Conservation (phyloP, 2,113 vertebrate genomes). For the Dascyllus trimaculatus region DNA sequence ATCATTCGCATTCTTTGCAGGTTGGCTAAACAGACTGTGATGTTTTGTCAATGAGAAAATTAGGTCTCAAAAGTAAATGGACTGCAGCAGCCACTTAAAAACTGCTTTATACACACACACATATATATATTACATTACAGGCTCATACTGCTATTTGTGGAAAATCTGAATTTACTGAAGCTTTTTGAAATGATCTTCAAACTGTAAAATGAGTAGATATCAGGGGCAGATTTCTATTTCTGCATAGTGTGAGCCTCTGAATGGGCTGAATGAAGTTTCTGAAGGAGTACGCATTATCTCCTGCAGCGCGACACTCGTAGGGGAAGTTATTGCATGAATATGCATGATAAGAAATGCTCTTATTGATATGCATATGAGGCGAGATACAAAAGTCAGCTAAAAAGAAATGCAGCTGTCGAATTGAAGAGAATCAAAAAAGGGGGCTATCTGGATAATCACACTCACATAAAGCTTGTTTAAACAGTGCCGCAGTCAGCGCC, state of each 20-base stretch:
- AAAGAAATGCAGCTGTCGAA: slow-evolving; percentile 51
- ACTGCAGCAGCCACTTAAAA: background rate
- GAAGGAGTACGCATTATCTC: slow-evolving; percentile 32
- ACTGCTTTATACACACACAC: background rate
- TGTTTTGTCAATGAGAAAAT: background rate
- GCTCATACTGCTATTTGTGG: background rate
- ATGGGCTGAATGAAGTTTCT: slow-evolving; percentile 25
- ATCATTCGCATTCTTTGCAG: slow-evolving; percentile 7
- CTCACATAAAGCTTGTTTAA: background rate
- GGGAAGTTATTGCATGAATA: slow-evolving; percentile 40
- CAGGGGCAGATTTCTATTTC: background rate
- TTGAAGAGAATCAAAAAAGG: background rate
- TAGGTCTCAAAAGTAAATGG: background rate
- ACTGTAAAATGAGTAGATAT: background rate
- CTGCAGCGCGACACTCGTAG: slow-evolving; percentile 21
- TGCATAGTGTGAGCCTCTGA: slow-evolving; percentile 4
- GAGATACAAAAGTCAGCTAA: slow-evolving; percentile 8
- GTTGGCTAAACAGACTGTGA: slow-evolving; percentile 13
- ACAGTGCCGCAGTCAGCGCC: slow-evolving; percentile 9
- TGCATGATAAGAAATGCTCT: slow-evolving; percentile 7
- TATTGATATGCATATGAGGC: slow-evolving; percentile 63
- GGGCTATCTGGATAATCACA: background rate
- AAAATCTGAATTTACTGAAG: background rate
- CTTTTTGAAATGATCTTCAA: background rate
- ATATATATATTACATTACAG: background rate